phyloP scores from a whole-genome alignment of 2,797 vertebrate species.

The Setipinna tenuifilis region DNA sequence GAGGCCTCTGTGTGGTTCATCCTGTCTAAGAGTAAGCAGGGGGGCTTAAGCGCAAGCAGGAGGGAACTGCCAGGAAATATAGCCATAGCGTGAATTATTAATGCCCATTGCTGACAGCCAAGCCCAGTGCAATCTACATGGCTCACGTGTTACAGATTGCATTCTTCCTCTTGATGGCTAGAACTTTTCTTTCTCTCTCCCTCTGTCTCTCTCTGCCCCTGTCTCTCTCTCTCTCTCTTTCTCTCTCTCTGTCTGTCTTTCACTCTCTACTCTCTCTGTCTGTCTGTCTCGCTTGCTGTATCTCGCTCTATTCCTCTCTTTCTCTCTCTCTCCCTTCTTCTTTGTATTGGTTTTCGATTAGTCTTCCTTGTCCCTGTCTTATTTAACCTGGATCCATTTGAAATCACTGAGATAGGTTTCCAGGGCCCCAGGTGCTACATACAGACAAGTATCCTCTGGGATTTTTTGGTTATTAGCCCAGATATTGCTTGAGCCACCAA shows the following conservation, averaged over 20 bases:
- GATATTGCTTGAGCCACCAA: background rate
- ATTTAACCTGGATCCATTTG: background rate
- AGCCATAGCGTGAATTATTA: conserved; percentile 47
- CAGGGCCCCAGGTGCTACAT: background rate
- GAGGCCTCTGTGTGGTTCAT: background rate
- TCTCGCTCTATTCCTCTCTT: background rate
- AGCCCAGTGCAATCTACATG: conserved; percentile 37
- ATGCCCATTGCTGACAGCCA: conserved; percentile 39
- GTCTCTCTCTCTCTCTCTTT: background rate
- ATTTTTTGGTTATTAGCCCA: background rate
- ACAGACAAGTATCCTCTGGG: background rate
- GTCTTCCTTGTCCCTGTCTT: background rate
- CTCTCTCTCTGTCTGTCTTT: background rate
- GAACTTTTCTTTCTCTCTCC: conserved; percentile 23
- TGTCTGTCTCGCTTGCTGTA: background rate
- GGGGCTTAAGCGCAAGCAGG: conserved; percentile 29
- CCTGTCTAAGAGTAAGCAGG: conserved; percentile 24
- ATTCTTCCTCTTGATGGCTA: conserved; percentile 27
- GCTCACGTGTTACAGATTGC: conserved; percentile 28
- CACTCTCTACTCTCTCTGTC: background rate
- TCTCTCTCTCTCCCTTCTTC: background rate
- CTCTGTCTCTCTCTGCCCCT: no score
- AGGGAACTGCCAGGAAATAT: conserved; percentile 21
- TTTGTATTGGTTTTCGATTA: background rate
- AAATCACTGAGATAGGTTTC: background rate